A percentile compares a stretch with the other conserved stretches of the same genome.
phyloP scores from a whole-genome alignment of 2,888 invertebrate genomes.

The Steinernema carpocapsae region DNA sequence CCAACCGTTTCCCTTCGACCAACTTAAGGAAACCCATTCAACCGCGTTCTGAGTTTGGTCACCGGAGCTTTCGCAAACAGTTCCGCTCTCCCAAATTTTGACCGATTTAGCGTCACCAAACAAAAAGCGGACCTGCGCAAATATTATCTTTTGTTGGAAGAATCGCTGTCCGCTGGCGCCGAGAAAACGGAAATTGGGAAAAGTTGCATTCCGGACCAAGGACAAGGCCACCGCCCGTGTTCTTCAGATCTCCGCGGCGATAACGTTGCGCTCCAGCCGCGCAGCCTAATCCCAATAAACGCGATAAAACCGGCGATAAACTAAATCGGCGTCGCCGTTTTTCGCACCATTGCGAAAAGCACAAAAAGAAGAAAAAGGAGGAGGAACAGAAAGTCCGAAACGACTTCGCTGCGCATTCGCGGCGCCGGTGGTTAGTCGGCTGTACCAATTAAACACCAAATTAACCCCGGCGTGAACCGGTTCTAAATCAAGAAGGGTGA shows the following conservation, averaged over 20 bases:
- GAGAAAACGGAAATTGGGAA: not conserved
- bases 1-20: too few species aligned
- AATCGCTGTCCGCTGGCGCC: not conserved
- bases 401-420: constrained; percentile 20
- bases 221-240: not conserved
- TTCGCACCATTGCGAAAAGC: not conserved
- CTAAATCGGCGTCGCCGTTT: not conserved
- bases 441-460: constrained; percentile 29
- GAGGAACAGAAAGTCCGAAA: too few species aligned
- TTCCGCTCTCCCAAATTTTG: not conserved
- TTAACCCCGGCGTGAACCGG: constrained; percentile 14
- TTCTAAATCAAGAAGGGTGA: not conserved
- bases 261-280: constrained; percentile 28
- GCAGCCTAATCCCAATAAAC: not conserved
- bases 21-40: too few species aligned
- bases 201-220: not conserved
- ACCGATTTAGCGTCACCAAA: not conserved
- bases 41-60: constrained; percentile 17
- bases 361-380: not conserved
- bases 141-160: not conserved
- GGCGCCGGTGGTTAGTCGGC: too few species aligned
- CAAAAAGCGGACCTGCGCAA: constrained; percentile 5
- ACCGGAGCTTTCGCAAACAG: constrained; percentile 24
- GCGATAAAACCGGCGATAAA: not conserved
- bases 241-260: not conserved